Percentiles rank a stretch among this genome's conserved stretches.
Evolutionary conservation across 1,140 invertebrate species (phyloP).

Genomic region (Conus ventricosus): DNA sequence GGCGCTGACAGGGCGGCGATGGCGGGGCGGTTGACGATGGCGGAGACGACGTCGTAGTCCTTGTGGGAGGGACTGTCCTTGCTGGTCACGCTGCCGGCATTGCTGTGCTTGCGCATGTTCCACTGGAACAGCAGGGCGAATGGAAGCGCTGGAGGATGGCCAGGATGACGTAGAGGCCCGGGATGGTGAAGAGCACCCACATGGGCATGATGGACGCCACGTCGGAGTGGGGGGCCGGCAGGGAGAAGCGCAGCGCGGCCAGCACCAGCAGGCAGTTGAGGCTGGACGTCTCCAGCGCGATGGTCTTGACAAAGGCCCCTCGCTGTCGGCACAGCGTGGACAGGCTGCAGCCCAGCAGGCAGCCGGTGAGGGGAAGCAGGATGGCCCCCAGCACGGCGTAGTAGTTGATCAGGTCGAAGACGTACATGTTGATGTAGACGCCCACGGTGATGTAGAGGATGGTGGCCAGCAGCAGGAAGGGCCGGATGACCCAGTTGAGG

Average conservation of each 20-base stretch:
- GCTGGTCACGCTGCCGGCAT: conserved; percentile 53
- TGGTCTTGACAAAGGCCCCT: conserved; percentile 61
- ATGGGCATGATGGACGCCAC: conserved; percentile 65
- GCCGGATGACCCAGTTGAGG: conserved; percentile 70
- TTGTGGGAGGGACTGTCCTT: conserved; percentile 46
- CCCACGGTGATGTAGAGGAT: conserved; percentile 73
- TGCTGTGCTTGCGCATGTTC: conserved; percentile 57
- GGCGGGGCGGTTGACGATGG: conserved; percentile 66
- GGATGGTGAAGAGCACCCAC: conserved; percentile 70
- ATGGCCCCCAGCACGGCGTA: conserved; percentile 60
- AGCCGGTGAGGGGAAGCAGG: conserved; percentile 65
- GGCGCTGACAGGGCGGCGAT: conserved; percentile 69
- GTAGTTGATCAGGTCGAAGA: conserved; percentile 65
- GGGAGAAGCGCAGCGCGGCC: conserved; percentile 66
- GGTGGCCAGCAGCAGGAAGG: conserved; percentile 67
- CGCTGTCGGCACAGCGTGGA: conserved; percentile 63
- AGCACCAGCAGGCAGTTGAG: conserved; percentile 68
- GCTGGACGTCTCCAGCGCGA: conserved; percentile 68
- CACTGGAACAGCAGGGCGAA: conserved; percentile 51
- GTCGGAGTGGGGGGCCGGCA: conserved; percentile 64
- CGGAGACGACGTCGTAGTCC: conserved; percentile 67
- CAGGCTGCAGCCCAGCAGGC: conserved; percentile 57
- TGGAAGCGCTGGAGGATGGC: conserved; percentile 59
- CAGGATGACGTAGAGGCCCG: conserved; percentile 65
- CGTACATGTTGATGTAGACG: conserved; percentile 73